phyloP scores from a whole-genome alignment of 2,113 vertebrate genomes.

The Labrus mixtus region DNA sequence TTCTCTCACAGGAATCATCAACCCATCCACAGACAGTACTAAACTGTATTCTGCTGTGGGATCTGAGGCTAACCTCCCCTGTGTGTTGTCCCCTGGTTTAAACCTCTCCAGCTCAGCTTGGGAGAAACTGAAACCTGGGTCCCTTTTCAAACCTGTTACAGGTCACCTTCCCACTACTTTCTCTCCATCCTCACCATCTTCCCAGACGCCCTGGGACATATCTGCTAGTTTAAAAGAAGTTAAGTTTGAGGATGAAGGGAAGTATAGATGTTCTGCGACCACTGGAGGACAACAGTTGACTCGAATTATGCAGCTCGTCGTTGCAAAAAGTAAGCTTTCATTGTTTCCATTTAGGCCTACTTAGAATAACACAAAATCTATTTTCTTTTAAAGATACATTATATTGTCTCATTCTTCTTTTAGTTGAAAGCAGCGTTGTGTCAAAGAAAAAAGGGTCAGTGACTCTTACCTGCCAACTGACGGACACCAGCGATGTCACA shows the following conservation, averaged over 20 bases:
- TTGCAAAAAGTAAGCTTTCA: slow-evolving; percentile 70
- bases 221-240: slow-evolving; percentile 68
- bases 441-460: slow-evolving; percentile 18
- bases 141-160: neutral
- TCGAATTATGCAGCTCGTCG: slow-evolving; percentile 72
- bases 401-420: slow-evolving; percentile 9
- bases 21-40: slow-evolving; percentile 53
- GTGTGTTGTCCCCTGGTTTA: slow-evolving; percentile 71
- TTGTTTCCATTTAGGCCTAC: neutral
- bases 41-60: slow-evolving; percentile 76
- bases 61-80: slow-evolving; percentile 74
- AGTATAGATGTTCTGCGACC: slow-evolving; percentile 75
- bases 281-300: slow-evolving; percentile 31
- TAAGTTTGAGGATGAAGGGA: slow-evolving; percentile 63
- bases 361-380: neutral
- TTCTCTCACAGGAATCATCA: slow-evolving; percentile 71
- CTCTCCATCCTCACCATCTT: neutral
- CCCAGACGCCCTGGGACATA: slow-evolving; percentile 33
- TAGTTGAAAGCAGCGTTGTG: slow-evolving; percentile 62
- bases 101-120: slow-evolving; percentile 35
- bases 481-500: slow-evolving; percentile 60
- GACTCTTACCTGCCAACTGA: slow-evolving; percentile 77
- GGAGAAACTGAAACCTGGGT: slow-evolving; percentile 50
- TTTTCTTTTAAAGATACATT: neutral
- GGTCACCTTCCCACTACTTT: slow-evolving; percentile 31